Conservation (phyloP, 1,140 invertebrate genomes). For the Platorchestia sp. region DNA sequence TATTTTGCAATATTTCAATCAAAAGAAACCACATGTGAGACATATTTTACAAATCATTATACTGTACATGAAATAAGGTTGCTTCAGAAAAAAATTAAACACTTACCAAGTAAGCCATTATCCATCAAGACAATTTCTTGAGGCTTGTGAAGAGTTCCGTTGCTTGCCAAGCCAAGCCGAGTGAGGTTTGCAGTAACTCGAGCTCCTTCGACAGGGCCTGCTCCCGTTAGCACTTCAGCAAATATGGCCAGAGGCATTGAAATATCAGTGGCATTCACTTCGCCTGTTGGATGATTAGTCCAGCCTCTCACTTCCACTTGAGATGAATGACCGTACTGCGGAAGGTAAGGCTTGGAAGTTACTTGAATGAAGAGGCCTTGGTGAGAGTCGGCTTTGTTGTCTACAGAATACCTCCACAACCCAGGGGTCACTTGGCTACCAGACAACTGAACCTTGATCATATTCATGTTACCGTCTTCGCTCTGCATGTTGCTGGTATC, state of each 20-base stretch:
- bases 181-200: conserved; percentile 63
- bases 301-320: conserved; percentile 60
- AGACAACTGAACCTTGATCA: conserved; percentile 64
- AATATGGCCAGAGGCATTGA: conserved; percentile 63
- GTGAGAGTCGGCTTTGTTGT: conserved; percentile 64
- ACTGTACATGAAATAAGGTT: not conserved
- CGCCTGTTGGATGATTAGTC: conserved; percentile 60
- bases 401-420: conserved; percentile 66
- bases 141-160: conserved; percentile 63
- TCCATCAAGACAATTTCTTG: conserved; percentile 58
- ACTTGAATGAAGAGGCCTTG: conserved; percentile 67
- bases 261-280: conserved; percentile 66
- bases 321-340: conserved; percentile 29
- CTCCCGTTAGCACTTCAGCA: conserved; percentile 60
- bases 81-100: not conserved
- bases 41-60: not conserved
- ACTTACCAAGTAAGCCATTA: conserved; percentile 65
- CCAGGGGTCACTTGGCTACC: conserved; percentile 64
- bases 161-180: conserved; percentile 61
- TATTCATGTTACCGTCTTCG: conserved; percentile 67
- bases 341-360: conserved; percentile 59
- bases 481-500: conserved; percentile 67
- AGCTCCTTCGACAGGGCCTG: conserved; percentile 61
- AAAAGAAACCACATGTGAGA: not conserved
- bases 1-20: not conserved